Percentiles rank a stretch among this genome's conserved stretches.
Evolutionary conservation across 23 tunicate genomes (phyloP).

Genomic region (Aplidium turbinatum): DNA sequence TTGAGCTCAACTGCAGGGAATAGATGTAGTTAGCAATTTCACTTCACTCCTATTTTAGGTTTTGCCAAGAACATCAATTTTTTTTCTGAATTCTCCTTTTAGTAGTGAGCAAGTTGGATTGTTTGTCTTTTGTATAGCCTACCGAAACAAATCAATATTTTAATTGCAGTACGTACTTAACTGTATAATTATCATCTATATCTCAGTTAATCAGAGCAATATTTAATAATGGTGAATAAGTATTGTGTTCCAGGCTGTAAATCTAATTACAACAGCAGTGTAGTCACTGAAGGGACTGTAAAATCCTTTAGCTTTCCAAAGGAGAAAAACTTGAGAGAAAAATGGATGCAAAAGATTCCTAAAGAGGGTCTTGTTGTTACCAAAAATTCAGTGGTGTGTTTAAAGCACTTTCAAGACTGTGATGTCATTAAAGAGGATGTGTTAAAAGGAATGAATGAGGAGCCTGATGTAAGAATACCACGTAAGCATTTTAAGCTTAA

Average conservation of each 20-base stretch:
- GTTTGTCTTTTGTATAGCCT: no score
- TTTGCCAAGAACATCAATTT: no score
- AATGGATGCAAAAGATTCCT: background rate
- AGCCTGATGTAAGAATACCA: background rate
- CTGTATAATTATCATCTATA: background rate
- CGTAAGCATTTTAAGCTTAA: background rate
- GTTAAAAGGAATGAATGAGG: background rate
- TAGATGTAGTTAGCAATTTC: no score
- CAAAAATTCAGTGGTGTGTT: conserved; percentile 8
- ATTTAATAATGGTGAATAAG: conserved; percentile 12
- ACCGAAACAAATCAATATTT: no score
- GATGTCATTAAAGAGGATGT: conserved; percentile 4
- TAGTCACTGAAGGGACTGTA: background rate
- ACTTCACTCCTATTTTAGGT: no score
- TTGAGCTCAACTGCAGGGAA: no score
- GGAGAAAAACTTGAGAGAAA: background rate
- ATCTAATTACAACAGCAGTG: background rate
- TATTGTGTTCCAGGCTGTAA: conserved; percentile 13
- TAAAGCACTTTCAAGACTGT: background rate
- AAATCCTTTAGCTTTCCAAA: background rate
- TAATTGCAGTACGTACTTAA: no score
- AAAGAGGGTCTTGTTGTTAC: background rate
- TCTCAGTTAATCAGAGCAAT: background rate
- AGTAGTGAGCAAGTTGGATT: no score
- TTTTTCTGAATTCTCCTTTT: no score